Conservation (phyloP, 2,888 invertebrate species). For the Leptopterna dolabrata region DNA sequence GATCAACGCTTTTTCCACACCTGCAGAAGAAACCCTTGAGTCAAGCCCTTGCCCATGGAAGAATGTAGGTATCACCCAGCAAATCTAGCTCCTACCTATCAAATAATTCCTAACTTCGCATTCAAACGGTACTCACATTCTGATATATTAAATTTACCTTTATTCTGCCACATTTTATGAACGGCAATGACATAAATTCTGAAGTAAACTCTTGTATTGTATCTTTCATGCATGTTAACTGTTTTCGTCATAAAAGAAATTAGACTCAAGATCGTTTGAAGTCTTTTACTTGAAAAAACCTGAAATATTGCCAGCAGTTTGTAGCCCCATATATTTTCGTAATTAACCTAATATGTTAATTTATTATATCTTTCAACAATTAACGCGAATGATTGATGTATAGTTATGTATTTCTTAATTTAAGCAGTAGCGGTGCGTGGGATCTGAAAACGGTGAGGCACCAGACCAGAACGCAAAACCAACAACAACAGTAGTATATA, state of each 20-base stretch:
- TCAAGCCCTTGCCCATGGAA: too few relatives aligned
- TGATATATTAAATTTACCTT: slow-evolving; percentile 2
- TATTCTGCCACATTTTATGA: neutral
- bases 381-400: neutral
- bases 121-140: too few relatives aligned
- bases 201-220: neutral
- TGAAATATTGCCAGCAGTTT: neutral
- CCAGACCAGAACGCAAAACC: too few relatives aligned
- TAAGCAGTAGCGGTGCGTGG: too few relatives aligned
- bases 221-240: slow-evolving; percentile 30
- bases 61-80: too few relatives aligned
- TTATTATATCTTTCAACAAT: too few relatives aligned
- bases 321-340: neutral
- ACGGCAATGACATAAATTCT: neutral
- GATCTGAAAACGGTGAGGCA: too few relatives aligned
- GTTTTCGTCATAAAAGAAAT: neutral
- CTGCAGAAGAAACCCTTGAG: neutral
- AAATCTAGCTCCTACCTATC: too few relatives aligned
- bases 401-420: too few relatives aligned
- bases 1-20: slow-evolving; percentile 23
- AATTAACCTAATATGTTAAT: too few relatives aligned
- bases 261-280: neutral
- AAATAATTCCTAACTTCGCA: too few relatives aligned
- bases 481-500: too few relatives aligned
- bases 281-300: neutral